These are phyloP conservation scores for Puffinus mauretanicus DNA, from an alignment of 2,113 vertebrate species.

Conservation along the genomic window DNA sequence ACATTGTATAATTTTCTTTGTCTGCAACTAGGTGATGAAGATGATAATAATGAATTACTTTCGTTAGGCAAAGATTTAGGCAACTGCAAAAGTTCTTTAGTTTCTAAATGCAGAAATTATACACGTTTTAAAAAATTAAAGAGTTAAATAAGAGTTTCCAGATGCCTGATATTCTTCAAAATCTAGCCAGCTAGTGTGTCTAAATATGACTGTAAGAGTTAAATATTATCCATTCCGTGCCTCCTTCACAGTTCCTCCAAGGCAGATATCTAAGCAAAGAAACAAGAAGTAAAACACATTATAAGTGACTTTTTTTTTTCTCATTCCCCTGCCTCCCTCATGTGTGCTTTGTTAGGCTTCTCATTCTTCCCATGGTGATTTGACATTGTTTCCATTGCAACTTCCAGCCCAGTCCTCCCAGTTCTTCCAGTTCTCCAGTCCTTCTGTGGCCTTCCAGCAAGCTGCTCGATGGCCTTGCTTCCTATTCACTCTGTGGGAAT, in stretches of 20 bases:
- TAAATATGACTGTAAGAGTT: neutral
- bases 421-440: neutral
- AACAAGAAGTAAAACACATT: neutral
- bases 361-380: neutral
- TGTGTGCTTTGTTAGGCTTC: neutral
- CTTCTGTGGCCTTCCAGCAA: neutral
- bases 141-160: neutral
- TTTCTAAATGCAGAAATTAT: neutral
- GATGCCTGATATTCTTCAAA: neutral
- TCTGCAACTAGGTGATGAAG: neutral
- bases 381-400: neutral
- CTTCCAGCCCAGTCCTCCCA: neutral
- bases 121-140: neutral
- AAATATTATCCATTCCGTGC: neutral
- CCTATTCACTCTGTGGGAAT: neutral
- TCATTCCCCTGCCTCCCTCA: neutral
- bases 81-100: neutral
- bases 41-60: neutral
- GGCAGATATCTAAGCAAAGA: neutral
- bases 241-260: neutral
- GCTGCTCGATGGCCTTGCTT: fast-evolving
- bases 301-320: neutral
- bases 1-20: neutral
- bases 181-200: neutral
- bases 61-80: neutral